Evolutionary conservation across 2,888 invertebrate species (phyloP).

Genomic region (Cremastinae sp.): DNA sequence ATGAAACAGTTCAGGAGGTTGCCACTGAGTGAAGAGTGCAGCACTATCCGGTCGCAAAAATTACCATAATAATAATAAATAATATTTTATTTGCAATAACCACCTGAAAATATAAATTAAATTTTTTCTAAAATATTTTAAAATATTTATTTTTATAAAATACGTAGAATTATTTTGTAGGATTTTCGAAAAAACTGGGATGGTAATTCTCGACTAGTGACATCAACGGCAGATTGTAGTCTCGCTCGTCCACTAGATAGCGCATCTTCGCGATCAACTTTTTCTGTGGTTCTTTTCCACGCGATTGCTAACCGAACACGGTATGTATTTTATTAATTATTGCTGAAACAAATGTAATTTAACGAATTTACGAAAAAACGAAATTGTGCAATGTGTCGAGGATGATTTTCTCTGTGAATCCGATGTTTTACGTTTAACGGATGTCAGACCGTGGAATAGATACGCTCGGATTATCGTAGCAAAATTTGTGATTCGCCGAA

Average conservation of each 20-base stretch:
- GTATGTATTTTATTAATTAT: slow-evolving; percentile 66
- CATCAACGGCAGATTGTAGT: no score
- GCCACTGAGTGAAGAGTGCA: no score
- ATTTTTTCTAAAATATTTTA: no score
- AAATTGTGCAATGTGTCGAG: slow-evolving; percentile 7
- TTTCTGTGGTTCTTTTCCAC: slow-evolving; percentile 80
- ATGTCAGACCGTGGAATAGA: slow-evolving; percentile 41
- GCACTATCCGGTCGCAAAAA: no score
- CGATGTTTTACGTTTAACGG: slow-evolving; percentile 29
- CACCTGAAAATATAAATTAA: no score
- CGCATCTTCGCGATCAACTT: slow-evolving; percentile 79
- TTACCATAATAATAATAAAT: no score
- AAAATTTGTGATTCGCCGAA: slow-evolving; percentile 11
- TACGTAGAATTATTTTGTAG: no score
- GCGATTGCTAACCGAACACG: slow-evolving; percentile 69
- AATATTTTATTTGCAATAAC: no score
- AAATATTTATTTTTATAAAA: no score
- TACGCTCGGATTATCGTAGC: slow-evolving; percentile 48
- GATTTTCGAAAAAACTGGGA: no score
- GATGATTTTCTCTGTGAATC: slow-evolving; percentile 18
- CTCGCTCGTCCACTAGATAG: background rate
- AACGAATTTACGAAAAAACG: slow-evolving; percentile 48
- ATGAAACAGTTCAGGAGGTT: no score
- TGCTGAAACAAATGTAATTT: slow-evolving; percentile 55
- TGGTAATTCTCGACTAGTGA: no score